phyloP scores from a whole-genome alignment of 2,888 invertebrate species.

The Acleris cristana region DNA sequence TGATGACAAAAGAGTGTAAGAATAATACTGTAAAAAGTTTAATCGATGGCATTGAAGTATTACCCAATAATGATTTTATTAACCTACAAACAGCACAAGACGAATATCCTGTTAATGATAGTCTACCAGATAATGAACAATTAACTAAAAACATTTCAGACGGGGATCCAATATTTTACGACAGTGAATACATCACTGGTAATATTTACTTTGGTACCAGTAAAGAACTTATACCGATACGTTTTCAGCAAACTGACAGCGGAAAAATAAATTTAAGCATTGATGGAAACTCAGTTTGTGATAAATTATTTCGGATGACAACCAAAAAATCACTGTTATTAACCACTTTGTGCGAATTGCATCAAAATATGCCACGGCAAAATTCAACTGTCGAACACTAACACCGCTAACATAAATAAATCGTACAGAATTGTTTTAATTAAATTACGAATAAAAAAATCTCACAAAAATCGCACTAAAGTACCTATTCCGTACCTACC shows the following conservation, averaged over 20 bases:
- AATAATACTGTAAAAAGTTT: constrained; percentile 49
- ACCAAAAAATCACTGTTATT: constrained; percentile 42
- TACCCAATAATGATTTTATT: constrained; percentile 49
- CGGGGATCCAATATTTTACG: background rate
- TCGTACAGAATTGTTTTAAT: background rate
- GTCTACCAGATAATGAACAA: background rate
- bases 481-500: too few relatives aligned
- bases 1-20: constrained; percentile 50
- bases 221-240: constrained; percentile 48
- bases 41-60: constrained; percentile 49
- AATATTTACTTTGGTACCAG: constrained; percentile 49
- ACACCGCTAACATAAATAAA: constrained; percentile 1
- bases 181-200: constrained; percentile 37
- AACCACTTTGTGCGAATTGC: constrained; percentile 47
- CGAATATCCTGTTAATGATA: background rate
- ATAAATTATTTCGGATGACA: constrained; percentile 37
- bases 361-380: constrained; percentile 36
- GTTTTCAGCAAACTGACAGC: constrained; percentile 49
- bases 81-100: background rate
- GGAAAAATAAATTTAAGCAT: constrained; percentile 50
- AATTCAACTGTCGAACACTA: constrained; percentile 2
- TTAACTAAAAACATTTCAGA: background rate
- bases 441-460: too few relatives aligned
- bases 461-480: too few relatives aligned
- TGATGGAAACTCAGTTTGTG: constrained; percentile 50